A percentile compares a stretch with the other conserved stretches of the same genome.
These are phyloP conservation scores for Pharmacophagus antenor DNA, from an alignment of 2,888 invertebrate genomes.

Conservation along the genomic window DNA sequence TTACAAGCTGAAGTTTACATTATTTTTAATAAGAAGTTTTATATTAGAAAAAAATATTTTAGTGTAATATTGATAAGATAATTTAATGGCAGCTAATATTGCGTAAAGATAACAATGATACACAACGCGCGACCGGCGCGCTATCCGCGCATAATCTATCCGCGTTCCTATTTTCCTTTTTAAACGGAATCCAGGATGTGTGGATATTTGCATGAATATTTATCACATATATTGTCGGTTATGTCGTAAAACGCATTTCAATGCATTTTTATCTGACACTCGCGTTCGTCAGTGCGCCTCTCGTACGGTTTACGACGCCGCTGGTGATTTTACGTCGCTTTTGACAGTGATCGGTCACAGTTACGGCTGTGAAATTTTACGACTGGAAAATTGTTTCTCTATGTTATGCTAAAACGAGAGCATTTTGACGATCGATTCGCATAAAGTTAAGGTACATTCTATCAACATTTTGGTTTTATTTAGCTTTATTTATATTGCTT, in stretches of 20 bases:
- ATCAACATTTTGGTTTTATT: too few relatives aligned
- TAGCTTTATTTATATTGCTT: too few relatives aligned
- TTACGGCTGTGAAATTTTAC: neutral
- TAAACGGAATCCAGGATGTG: slow-evolving; percentile 77
- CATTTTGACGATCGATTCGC: neutral
- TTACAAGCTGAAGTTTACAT: too few relatives aligned
- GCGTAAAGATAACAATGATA: slow-evolving; percentile 33
- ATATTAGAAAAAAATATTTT: neutral
- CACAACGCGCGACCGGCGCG: slow-evolving; percentile 33
- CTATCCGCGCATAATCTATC: slow-evolving; percentile 49
- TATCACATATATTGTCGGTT: slow-evolving; percentile 64
- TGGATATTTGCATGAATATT: slow-evolving; percentile 75
- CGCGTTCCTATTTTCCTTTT: slow-evolving; percentile 75
- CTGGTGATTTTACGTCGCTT: slow-evolving; percentile 20
- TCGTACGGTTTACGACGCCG: slow-evolving; percentile 32
- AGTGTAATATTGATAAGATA: neutral
- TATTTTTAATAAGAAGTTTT: neutral
- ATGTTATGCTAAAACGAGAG: neutral
- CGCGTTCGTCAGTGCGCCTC: slow-evolving; percentile 34
- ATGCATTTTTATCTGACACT: slow-evolving; percentile 70
- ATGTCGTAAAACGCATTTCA: slow-evolving; percentile 71
- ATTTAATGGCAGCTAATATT: slow-evolving; percentile 23
- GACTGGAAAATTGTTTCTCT: neutral
- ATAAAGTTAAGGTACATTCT: too few relatives aligned
- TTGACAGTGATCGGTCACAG: neutral